Evolutionary conservation across 64 coral and sea anemone species (phyloP).

Genomic region (Platygyra sinensis): DNA sequence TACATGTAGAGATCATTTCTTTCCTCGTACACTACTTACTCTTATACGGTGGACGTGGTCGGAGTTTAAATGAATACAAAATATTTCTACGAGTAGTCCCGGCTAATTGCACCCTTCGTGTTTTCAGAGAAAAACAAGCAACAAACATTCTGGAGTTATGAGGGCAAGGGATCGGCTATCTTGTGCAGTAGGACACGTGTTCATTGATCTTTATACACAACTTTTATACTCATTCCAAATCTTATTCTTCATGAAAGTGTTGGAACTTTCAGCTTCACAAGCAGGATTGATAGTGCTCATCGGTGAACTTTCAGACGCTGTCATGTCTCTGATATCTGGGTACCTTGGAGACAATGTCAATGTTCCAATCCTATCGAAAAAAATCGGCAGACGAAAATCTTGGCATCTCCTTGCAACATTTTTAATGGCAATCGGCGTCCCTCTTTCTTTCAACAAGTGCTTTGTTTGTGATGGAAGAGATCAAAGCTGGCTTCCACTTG

Average conservation of each 20-base stretch:
- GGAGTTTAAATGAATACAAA: too few species aligned
- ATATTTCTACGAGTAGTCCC: too few species aligned
- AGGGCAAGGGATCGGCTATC: background rate
- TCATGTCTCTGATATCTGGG: background rate
- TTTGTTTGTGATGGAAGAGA: background rate
- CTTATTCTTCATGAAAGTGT: slow-evolving; percentile 8
- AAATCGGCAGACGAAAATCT: background rate
- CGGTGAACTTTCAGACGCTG: background rate
- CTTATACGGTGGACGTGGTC: too few species aligned
- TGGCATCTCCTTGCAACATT: background rate
- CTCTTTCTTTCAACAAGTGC: background rate
- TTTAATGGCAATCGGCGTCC: background rate
- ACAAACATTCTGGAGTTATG: background rate
- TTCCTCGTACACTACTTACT: too few species aligned
- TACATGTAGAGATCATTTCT: too few species aligned
- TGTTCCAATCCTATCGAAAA: background rate
- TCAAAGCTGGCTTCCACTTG: background rate
- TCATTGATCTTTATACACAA: slow-evolving; percentile 11
- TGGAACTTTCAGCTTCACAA: background rate
- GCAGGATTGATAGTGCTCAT: slow-evolving; percentile 1
- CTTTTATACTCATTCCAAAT: background rate
- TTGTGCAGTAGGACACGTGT: background rate
- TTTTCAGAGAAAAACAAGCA: too few species aligned
- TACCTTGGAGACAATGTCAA: background rate
- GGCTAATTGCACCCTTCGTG: too few species aligned